phyloP scores from a whole-genome alignment of 2,797 vertebrate genomes.

The Gymnodraco acuticeps region DNA sequence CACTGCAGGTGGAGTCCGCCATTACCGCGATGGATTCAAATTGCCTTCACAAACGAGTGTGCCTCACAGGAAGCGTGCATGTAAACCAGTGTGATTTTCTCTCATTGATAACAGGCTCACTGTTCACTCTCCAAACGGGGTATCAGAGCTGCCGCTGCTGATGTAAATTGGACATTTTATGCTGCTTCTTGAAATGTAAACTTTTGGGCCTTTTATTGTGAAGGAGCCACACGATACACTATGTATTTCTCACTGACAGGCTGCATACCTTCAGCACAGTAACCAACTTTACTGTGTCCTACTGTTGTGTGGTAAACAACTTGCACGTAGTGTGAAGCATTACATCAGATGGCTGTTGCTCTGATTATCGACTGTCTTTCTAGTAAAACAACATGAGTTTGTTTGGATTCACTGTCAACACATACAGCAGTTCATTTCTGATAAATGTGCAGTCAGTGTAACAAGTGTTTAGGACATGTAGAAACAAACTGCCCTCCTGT shows the following conservation, averaged over 20 bases:
- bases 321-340: background rate
- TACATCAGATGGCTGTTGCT: background rate
- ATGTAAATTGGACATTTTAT: background rate
- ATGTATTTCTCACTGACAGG: background rate
- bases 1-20: background rate
- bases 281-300: background rate
- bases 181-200: background rate
- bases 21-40: background rate
- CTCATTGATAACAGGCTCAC: background rate
- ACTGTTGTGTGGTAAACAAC: background rate
- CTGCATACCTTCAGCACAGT: background rate
- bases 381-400: background rate
- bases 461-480: background rate
- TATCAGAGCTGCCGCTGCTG: background rate
- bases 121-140: background rate
- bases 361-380: background rate
- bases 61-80: background rate
- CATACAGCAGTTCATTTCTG: background rate
- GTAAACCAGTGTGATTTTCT: background rate
- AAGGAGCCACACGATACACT: background rate
- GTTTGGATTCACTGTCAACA: background rate
- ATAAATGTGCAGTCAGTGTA: background rate
- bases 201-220: background rate
- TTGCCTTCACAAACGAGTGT: background rate
- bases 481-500: background rate